A percentile compares a stretch with the other conserved stretches of the same genome.
phyloP scores from a whole-genome alignment of 2,888 invertebrate genomes.

The Cecidostiba fungosa region DNA sequence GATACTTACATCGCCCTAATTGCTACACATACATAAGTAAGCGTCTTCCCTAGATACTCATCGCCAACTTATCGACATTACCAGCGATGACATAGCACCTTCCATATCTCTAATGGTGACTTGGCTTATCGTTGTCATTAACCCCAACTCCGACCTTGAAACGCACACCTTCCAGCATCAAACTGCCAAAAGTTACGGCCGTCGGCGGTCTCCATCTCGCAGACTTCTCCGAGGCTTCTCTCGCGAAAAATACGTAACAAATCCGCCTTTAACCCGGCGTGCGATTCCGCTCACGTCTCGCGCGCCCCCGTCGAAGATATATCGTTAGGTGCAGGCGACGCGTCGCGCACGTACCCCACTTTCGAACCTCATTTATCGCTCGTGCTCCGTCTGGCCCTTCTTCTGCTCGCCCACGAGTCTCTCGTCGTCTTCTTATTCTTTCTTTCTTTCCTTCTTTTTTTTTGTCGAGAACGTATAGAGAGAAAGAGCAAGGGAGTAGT shows the following conservation, averaged over 20 bases:
- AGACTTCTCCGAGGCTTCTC: conserved; percentile 37
- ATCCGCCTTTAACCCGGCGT: conserved; percentile 77
- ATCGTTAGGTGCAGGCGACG: conserved; percentile 74
- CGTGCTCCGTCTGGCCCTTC: conserved; percentile 63
- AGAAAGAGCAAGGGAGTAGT: too few relatives aligned
- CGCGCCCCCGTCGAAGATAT: conserved; percentile 74
- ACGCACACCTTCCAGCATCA: neutral
- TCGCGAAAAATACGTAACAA: conserved; percentile 78
- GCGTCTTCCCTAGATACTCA: neutral
- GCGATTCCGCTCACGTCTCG: conserved; percentile 77
- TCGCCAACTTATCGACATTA: too few relatives aligned
- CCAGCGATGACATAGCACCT: neutral
- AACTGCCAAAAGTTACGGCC: conserved; percentile 73
- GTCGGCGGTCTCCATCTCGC: conserved; percentile 67
- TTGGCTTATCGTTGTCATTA: conserved; percentile 34
- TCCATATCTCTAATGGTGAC: neutral
- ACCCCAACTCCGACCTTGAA: conserved; percentile 49
- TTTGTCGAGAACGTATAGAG: neutral
- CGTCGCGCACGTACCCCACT: conserved; percentile 75
- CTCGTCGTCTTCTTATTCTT: neutral
- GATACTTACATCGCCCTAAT: neutral
- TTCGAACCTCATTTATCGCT: conserved; percentile 77
- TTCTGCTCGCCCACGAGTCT: neutral
- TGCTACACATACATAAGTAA: neutral
- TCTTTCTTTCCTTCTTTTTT: conserved; percentile 8